Evolutionary conservation across 2,113 vertebrate species (phyloP), one percentile per base, ranked within the genome.

Genomic region (Pholis gunnellus): DNA sequence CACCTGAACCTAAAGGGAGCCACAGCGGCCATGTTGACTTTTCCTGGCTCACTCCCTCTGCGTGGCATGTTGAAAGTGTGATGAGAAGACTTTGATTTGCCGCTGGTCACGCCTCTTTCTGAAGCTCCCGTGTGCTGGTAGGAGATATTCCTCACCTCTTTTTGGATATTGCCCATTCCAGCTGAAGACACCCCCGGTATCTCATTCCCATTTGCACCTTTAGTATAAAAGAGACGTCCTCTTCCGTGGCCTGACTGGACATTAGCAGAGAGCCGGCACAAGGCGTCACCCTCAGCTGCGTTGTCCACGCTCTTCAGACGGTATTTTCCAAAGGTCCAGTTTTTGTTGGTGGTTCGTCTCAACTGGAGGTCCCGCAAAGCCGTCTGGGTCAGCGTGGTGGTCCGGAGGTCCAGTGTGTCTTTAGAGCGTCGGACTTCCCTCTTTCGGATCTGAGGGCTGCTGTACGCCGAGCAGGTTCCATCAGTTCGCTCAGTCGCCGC

Each of bases 1-100:
- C 86, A 95, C 95, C 93, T 94, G 93, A 93, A 95, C 72, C 93
- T 92, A 81, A 96, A 96, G 40, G 95, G 95, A 73, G 94, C 93
- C 20, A 96, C 91, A 78, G 94, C 81, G 1, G 92, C 95, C 95
- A 95, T 95, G 81, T 90, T 93, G 65, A 92, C 80, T 76, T 50
- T 87, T 11, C 88, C 87, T 6, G 91, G 92, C 74, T 91, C 90
- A 40, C 88, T 92, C n/a, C 74, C 66, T 76, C 88, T 83, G 25
- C 88, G 81, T 44, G 34, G 50, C 59, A 81, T 66, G 61, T 80
- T 87, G 54, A 84, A 65, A 2, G 60, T 70, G 11, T 76, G 73
- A 79, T 69, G n/a, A 22, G 79, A 68, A 59, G 87, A 31, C 75
- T 69, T 82, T 4, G 77, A 63, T 83, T 86, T 91, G 56, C 75